phyloP scores from a whole-genome alignment of 2,888 invertebrate species.

The Trichopria drosophilae region DNA sequence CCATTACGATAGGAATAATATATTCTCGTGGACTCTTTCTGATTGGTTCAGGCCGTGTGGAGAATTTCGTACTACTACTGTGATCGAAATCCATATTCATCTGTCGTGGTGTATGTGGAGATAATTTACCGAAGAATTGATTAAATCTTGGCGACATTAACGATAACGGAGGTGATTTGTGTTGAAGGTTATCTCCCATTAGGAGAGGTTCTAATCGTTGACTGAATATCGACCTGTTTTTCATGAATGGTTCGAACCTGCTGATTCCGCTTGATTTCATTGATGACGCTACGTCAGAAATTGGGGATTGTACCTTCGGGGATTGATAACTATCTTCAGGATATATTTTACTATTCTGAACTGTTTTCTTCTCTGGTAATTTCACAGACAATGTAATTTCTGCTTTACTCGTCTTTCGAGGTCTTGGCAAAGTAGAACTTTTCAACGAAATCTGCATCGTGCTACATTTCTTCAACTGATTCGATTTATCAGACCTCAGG shows the following conservation, averaged over 20 bases:
- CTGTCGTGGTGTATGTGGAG: not conserved
- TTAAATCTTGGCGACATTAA: no score
- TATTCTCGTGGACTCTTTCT: constrained; percentile 88
- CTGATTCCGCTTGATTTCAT: no score
- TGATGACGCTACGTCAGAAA: no score
- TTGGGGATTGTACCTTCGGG: no score
- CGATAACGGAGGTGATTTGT: no score
- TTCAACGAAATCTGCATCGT: constrained; percentile 69
- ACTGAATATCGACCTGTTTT: no score
- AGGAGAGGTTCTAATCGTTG: not conserved
- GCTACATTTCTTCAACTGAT: constrained; percentile 62
- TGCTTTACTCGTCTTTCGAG: constrained; percentile 66
- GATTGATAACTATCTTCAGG: no score
- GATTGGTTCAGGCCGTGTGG: constrained; percentile 67
- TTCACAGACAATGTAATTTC: constrained; percentile 64
- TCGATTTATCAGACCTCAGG: no score
- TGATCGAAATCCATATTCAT: not conserved
- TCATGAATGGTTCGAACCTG: no score
- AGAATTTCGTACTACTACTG: not conserved
- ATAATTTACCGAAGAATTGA: not conserved
- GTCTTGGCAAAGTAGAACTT: constrained; percentile 68
- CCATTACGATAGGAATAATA: constrained; percentile 91
- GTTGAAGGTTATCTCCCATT: no score
- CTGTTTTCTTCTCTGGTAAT: not conserved
- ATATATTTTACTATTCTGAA: no score